phyloP scores from a whole-genome alignment of 2,113 vertebrate genomes.

The Zosterops japonicus region DNA sequence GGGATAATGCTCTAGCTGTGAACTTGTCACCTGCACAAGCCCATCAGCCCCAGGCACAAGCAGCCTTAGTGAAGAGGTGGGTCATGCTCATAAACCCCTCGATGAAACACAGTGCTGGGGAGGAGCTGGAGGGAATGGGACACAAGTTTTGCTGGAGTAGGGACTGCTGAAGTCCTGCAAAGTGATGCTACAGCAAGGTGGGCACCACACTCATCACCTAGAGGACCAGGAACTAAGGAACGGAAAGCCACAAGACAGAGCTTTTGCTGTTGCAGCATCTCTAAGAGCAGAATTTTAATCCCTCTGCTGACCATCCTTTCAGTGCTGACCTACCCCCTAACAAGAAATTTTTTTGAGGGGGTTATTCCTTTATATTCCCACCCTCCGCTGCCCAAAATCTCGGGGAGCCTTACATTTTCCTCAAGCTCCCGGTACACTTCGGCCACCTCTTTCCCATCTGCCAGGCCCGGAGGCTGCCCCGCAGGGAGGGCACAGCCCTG shows the following conservation, averaged over 20 bases:
- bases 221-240: background rate
- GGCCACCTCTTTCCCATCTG: background rate
- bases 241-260: background rate
- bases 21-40: background rate
- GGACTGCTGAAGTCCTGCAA: background rate
- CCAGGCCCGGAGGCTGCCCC: background rate
- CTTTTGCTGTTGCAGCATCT: background rate
- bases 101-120: background rate
- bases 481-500: background rate
- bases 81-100: background rate
- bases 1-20: background rate
- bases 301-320: background rate
- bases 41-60: background rate
- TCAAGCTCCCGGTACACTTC: conserved; percentile 78
- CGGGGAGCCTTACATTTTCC: conserved; percentile 80
- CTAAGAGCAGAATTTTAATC: background rate
- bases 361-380: background rate
- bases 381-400: background rate
- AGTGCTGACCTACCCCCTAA: background rate
- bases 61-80: background rate
- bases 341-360: fast-evolving
- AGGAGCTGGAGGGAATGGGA: background rate
- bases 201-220: fast-evolving
- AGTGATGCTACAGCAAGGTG: background rate
- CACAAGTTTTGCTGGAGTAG: background rate